Conservation (phyloP, 2,113 vertebrate species). For the Pelecanoides urinatrix region DNA sequence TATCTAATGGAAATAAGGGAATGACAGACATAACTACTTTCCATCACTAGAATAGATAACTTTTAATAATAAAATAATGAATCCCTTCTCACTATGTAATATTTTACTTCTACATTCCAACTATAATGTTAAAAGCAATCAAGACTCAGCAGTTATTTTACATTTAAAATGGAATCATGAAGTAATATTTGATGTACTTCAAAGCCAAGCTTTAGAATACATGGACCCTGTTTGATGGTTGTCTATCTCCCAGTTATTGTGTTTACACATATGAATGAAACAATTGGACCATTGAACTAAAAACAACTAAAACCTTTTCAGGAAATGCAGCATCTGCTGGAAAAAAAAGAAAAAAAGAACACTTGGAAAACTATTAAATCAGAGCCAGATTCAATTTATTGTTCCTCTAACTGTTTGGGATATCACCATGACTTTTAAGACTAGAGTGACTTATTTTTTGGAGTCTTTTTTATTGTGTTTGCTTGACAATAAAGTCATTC, state of each 20-base stretch:
- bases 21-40: background rate
- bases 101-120: background rate
- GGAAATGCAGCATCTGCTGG: background rate
- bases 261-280: background rate
- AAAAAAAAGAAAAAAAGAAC: background rate
- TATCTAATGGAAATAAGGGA: background rate
- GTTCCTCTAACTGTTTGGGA: background rate
- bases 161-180: background rate
- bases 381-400: background rate
- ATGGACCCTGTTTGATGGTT: background rate
- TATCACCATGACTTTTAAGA: background rate
- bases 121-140: background rate
- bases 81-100: background rate
- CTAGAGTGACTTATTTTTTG: background rate
- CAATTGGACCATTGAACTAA: background rate
- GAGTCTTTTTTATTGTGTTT: background rate
- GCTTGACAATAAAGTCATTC: rapidly evolving
- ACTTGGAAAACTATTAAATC: background rate
- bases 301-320: background rate
- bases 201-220: background rate
- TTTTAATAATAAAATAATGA: background rate
- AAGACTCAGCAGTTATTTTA: background rate
- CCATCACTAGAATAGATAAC: background rate
- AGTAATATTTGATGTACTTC: background rate
- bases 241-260: background rate